Conservation (phyloP, 2,888 invertebrate genomes). For the Andrena praecox region DNA sequence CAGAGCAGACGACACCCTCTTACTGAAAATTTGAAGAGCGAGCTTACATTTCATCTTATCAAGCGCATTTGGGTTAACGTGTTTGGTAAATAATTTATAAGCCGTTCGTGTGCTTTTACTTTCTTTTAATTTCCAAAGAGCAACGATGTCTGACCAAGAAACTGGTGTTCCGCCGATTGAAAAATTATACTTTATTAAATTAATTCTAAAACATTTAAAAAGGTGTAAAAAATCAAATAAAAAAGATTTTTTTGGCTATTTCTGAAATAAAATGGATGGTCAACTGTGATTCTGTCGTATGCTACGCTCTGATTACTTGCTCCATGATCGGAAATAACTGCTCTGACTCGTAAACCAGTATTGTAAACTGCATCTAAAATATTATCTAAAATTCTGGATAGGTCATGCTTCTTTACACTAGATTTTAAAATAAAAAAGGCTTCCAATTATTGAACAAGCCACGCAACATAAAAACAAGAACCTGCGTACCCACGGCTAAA, state of each 20-base stretch:
- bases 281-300: neutral
- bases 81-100: too few relatives aligned
- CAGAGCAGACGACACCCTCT: neutral
- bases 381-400: neutral
- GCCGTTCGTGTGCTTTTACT: neutral
- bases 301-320: constrained; percentile 3
- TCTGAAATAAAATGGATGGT: neutral
- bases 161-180: neutral
- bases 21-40: constrained; percentile 7
- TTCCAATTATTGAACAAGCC: neutral
- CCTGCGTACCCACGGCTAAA: neutral
- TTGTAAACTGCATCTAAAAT: neutral
- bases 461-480: constrained; percentile 7
- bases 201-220: neutral
- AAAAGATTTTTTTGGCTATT: neutral
- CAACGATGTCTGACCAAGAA: neutral
- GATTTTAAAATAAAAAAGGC: neutral
- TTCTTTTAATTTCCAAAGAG: neutral
- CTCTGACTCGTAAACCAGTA: neutral
- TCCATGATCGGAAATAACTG: neutral
- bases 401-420: neutral
- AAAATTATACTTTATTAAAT: constrained; percentile 4
- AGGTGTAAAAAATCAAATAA: constrained; percentile 1
- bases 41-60: constrained; percentile 15
- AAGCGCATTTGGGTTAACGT: too few relatives aligned